These are phyloP conservation scores for Macrobrachium nipponense DNA, from an alignment of 1,140 invertebrate species.

Conservation along the genomic window DNA sequence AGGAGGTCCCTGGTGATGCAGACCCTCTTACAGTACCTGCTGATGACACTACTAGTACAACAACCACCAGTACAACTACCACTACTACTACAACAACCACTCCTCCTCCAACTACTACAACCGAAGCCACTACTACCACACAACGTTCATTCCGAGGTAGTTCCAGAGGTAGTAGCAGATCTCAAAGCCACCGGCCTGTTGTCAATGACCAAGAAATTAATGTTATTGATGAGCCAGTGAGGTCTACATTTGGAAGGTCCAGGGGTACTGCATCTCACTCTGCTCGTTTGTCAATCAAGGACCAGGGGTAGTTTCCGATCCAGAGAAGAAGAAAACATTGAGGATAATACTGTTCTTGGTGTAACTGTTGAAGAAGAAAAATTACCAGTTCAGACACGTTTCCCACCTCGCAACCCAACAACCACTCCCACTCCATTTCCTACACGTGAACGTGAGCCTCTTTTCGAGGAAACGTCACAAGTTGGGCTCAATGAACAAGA, in stretches of 20 bases:
- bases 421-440: constrained; percentile 6
- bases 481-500: constrained; percentile 42
- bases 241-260: neutral
- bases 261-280: constrained; percentile 14
- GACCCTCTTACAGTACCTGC: neutral
- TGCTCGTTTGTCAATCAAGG: constrained; percentile 11
- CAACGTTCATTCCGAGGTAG: constrained; percentile 3
- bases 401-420: constrained; percentile 57
- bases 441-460: constrained; percentile 11
- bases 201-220: constrained; percentile 29
- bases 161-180: constrained; percentile 24
- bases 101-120: constrained; percentile 48
- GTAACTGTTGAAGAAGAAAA: constrained; percentile 58
- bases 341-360: constrained; percentile 8
- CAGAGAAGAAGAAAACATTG: constrained; percentile 16
- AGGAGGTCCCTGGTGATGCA: neutral
- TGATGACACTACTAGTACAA: neutral
- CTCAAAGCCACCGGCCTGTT: constrained; percentile 1
- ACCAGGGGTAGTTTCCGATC: neutral
- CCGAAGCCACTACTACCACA: constrained; percentile 25
- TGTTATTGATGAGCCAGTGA: constrained; percentile 27
- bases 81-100: constrained; percentile 44
- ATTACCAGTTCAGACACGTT: constrained; percentile 52
- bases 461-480: constrained; percentile 32
- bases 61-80: constrained; percentile 43